Conservation (phyloP, 2,113 vertebrate species). For the Amphilophus citrinellus region DNA sequence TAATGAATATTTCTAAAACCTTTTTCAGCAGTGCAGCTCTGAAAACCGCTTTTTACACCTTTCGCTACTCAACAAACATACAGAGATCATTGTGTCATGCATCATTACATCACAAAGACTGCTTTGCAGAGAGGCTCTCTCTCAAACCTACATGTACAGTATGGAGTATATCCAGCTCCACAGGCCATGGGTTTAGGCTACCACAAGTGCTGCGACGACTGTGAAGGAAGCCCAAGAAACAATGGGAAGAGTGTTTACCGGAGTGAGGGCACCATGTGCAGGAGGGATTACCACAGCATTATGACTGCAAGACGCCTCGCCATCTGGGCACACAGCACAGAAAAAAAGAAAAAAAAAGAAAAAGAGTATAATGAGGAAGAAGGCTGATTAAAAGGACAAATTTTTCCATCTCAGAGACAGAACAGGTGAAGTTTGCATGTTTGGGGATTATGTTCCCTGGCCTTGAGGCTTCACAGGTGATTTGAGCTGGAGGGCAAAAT, state of each 20-base stretch:
- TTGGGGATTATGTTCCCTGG: not conserved
- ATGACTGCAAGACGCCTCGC: slow-evolving; percentile 71
- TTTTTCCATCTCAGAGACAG: slow-evolving; percentile 31
- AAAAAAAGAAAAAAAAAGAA: slow-evolving; percentile 45
- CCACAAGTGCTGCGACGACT: slow-evolving; percentile 5
- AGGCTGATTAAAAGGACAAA: slow-evolving; percentile 26
- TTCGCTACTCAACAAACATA: not conserved
- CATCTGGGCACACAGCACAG: slow-evolving; percentile 73
- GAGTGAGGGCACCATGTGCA: slow-evolving; percentile 75
- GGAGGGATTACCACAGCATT: slow-evolving; percentile 75
- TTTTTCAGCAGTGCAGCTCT: not conserved
- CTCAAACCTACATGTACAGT: slow-evolving; percentile 23
- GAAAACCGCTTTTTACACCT: not conserved
- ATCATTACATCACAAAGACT: slow-evolving; percentile 15
- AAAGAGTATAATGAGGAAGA: slow-evolving; percentile 54
- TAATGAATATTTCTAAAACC: not conserved
- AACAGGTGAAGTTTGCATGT: slow-evolving; percentile 39
- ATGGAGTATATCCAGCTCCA: slow-evolving; percentile 32
- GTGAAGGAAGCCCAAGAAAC: slow-evolving; percentile 58
- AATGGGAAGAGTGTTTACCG: slow-evolving; percentile 72
- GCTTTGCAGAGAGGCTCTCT: slow-evolving; percentile 14
- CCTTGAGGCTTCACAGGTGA: not conserved
- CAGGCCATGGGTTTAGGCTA: not conserved
- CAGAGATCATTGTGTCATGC: not conserved
- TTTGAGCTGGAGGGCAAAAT: not conserved